Conservation (phyloP, 2,797 vertebrate genomes). For the Labroides dimidiatus region DNA sequence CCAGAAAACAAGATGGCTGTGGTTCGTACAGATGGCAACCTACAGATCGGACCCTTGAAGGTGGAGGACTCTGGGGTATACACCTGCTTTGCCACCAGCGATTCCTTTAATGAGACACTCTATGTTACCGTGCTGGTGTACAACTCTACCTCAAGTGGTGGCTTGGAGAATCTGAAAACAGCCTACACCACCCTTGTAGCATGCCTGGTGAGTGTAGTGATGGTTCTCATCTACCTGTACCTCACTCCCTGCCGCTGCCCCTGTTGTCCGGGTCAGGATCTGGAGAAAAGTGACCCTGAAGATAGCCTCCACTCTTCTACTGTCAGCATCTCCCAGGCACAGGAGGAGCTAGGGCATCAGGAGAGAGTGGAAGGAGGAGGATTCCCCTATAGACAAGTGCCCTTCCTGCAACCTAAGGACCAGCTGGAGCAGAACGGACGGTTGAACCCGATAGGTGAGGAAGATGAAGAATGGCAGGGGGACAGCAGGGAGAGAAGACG, state of each 20-base stretch:
- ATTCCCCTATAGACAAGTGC: conserved; percentile 81
- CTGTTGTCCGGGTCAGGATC: conserved; percentile 82
- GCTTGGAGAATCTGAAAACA: conserved; percentile 92
- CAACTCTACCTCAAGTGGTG: conserved; percentile 86
- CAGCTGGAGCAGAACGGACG: conserved; percentile 93
- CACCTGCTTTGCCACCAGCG: conserved; percentile 89
- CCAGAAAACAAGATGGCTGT: conserved; percentile 74
- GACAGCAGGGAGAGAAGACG: conserved; percentile 83
- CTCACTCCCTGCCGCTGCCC: conserved; percentile 93
- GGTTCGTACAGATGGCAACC: conserved; percentile 80
- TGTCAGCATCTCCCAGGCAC: conserved; percentile 88
- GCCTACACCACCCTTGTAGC: conserved; percentile 96
- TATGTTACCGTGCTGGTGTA: conserved; percentile 91
- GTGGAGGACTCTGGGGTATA: conserved; percentile 90
- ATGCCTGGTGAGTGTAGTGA: conserved; percentile 91
- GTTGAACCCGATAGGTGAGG: conserved; percentile 87
- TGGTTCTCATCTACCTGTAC: conserved; percentile 96
- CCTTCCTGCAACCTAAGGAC: conserved; percentile 84
- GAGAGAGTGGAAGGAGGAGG: conserved; percentile 46
- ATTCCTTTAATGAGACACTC: conserved; percentile 91
- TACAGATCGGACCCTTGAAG: conserved; percentile 85
- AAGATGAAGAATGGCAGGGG: conserved; percentile 76
- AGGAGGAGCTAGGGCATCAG: conserved; percentile 68
- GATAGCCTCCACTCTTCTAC: conserved; percentile 94
- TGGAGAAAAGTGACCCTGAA: conserved; percentile 79